Percentiles rank a stretch among this genome's conserved stretches.
Conservation (phyloP, 2,888 invertebrate genomes). For the Nemotelus nigrinus region DNA sequence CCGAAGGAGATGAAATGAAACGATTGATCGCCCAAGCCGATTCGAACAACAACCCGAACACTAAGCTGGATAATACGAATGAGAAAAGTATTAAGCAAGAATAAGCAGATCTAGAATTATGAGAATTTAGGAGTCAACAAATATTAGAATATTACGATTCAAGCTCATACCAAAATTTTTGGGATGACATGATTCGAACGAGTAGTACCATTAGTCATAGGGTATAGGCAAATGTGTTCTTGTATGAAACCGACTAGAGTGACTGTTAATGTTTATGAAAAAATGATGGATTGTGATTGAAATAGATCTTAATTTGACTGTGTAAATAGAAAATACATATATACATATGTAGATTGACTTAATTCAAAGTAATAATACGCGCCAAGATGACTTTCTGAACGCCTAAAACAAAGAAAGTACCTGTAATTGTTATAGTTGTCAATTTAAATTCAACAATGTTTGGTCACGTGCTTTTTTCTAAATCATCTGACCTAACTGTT, state of each 20-base stretch:
- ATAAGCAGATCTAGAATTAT: neutral
- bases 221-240: slow-evolving; percentile 39
- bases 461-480: neutral
- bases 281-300: neutral
- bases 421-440: neutral
- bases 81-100: slow-evolving; percentile 39
- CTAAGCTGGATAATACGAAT: neutral
- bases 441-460: too few species aligned
- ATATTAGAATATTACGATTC: neutral
- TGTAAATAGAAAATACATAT: neutral
- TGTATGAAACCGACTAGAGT: neutral
- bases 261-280: slow-evolving; percentile 2
- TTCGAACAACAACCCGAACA: slow-evolving; percentile 46
- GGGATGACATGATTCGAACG: slow-evolving; percentile 6
- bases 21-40: slow-evolving; percentile 60
- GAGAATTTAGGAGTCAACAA: too few species aligned
- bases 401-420: neutral
- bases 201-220: slow-evolving; percentile 35
- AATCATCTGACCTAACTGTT: neutral
- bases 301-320: neutral
- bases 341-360: neutral
- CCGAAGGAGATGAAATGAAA: slow-evolving; percentile 59
- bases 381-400: too few species aligned
- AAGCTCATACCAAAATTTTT: slow-evolving; percentile 1
- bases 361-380: neutral